Base-by-base conservation (phyloP, 2,113 vertebrate genomes). In the Ceuthmochares aereus region DNA sequence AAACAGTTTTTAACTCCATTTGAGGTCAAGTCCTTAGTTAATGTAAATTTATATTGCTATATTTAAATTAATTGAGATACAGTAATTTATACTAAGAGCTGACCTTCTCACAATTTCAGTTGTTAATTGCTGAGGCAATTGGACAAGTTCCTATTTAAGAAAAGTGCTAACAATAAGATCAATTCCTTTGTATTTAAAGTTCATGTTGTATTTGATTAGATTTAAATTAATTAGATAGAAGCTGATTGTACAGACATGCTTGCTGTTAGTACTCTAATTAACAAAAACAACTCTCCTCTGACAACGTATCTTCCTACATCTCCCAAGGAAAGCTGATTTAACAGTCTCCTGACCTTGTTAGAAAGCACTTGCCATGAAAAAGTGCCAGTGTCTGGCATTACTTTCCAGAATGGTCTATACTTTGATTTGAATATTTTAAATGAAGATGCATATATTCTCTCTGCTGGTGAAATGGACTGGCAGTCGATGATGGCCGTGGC, bases 361-460 rank as follows among this genome's bases (percentile, higher is more conserved):
- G 47, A 92, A 97, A 96, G 95, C 12, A 70, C 29, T 81, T 79
- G 23, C 56, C 43, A 37, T 82, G 92, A 88, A 89, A 78, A 72
- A 63, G 16, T 91, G 25, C 89, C 49, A 36, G 8, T 54, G 29
- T 95, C 80, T 97, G 58, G 43, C 64, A 74, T 10, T 76, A 43
- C 51, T 93, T 84, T 89, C 21, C 80, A 93, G 76, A 77, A 79
- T 7, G 11, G 27, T 83, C 75, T 80, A 59, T 60, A 45, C n/a
- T 94, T 97, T 83, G 89, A 77, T 74, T 95, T 84, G 67, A 87
- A 94, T 37, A 9, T 92, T 96, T 86, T 84, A 94, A 97, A 95
- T 93, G 42, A 95, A 95, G 93, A 91, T 87, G 42, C 70, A 79
- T 80, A 54, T 87, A 34, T 85, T 92, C 83, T 95, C 90, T 43